Percentiles rank a stretch among this genome's conserved stretches.
phyloP scores from a whole-genome alignment of 2,888 invertebrate genomes.

The Blastobasis lacticolella region DNA sequence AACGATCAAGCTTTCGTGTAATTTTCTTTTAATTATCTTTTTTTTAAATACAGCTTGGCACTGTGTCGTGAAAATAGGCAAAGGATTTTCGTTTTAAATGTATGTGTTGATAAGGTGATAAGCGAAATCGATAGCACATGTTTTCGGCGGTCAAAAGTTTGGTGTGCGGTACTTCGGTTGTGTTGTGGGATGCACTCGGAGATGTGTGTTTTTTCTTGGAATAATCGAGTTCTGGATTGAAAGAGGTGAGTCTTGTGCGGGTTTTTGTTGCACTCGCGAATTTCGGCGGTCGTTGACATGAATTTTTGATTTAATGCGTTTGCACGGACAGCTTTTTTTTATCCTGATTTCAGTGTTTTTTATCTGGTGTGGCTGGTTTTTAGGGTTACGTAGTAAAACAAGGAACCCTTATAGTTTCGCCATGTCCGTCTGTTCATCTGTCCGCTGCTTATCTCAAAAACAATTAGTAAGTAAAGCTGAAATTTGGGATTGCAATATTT shows the following conservation, averaged over 20 bases:
- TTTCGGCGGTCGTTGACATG: constrained; percentile 39
- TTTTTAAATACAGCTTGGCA: constrained; percentile 4
- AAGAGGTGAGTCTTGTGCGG: constrained; percentile 43
- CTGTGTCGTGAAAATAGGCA: neutral
- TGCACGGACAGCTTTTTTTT: too few species aligned
- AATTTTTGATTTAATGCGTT: constrained; percentile 13
- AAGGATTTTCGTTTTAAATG: neutral
- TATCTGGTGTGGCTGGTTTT: too few species aligned
- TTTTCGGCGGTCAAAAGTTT: constrained; percentile 21
- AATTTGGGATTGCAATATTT: too few species aligned
- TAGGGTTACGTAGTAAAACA: too few species aligned
- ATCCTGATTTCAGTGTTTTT: too few species aligned
- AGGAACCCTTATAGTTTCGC: too few species aligned
- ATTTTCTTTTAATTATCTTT: constrained; percentile 11
- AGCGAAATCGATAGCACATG: constrained; percentile 39
- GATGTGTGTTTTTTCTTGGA: constrained; percentile 36
- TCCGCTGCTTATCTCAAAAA: too few species aligned
- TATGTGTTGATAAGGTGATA: constrained; percentile 40
- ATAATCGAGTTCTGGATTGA: constrained; percentile 52
- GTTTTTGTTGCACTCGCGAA: constrained; percentile 29
- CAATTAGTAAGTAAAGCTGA: too few species aligned
- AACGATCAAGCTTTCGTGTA: neutral
- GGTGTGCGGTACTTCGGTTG: constrained; percentile 29
- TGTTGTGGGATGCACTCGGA: constrained; percentile 50
- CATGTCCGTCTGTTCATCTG: too few species aligned